A percentile compares a stretch with the other conserved stretches of the same genome.
These are phyloP conservation scores for Pomatorhinus ruficollis DNA, from an alignment of 2,113 vertebrate genomes.

Conservation along the genomic window DNA sequence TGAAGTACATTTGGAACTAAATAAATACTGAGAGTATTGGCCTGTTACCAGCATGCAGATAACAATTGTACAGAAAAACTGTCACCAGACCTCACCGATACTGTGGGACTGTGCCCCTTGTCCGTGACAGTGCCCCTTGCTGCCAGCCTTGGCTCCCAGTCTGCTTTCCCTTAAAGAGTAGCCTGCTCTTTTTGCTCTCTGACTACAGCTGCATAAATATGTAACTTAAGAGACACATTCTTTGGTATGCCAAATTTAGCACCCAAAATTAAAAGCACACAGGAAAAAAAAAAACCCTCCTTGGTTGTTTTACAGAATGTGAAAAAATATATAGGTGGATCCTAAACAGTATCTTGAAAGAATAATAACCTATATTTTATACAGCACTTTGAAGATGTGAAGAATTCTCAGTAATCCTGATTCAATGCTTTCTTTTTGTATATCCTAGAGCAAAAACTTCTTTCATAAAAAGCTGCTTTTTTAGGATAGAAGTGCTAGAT, in stretches of 20 bases:
- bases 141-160: not conserved
- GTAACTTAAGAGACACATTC: not conserved
- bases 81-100: not conserved
- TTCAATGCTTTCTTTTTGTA: not conserved
- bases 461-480: not conserved
- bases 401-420: not conserved
- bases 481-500: not conserved
- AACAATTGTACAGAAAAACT: not conserved
- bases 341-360: not conserved
- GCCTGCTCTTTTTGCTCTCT: not conserved
- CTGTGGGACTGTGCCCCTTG: not conserved
- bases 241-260: not conserved
- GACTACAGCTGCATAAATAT: not conserved
- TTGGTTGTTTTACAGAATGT: not conserved
- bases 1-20: conserved; percentile 37
- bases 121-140: not conserved
- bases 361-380: not conserved
- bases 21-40: not conserved
- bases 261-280: not conserved
- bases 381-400: not conserved
- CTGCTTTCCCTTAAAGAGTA: not conserved
- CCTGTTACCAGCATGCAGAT: fast-evolving
- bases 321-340: not conserved
- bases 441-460: not conserved
- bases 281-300: not conserved